Conservation (phyloP, 2,888 invertebrate genomes). For the Eupithecia subfuscata region DNA sequence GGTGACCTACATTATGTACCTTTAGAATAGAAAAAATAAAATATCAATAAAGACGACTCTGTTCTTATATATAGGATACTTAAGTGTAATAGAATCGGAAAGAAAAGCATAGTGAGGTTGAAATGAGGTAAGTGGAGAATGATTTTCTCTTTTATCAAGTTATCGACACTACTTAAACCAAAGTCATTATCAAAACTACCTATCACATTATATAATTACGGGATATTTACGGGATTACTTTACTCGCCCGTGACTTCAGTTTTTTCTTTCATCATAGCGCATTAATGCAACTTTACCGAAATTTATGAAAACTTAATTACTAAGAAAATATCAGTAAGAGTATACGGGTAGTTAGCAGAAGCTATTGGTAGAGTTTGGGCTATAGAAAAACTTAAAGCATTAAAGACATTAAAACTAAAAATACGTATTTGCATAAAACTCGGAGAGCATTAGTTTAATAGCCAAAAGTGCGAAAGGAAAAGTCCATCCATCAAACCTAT, state of each 20-base stretch:
- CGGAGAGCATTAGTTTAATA: background rate
- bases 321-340: no score
- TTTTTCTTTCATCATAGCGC: no score
- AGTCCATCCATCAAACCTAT: conserved; percentile 30
- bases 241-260: background rate
- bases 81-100: background rate
- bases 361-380: background rate
- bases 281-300: background rate
- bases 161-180: no score
- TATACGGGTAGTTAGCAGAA: no score
- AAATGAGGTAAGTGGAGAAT: background rate
- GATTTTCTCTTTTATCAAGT: no score
- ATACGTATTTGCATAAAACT: background rate
- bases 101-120: background rate
- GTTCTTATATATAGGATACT: background rate
- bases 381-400: background rate
- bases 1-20: background rate
- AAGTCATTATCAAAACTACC: no score
- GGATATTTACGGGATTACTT: background rate
- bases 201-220: no score
- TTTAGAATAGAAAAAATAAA: background rate
- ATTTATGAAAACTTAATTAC: no score
- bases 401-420: background rate
- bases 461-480: conserved; percentile 17
- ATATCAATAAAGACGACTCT: background rate